Evolutionary conservation across 2,888 invertebrate species (phyloP).

Genomic region (Nomada goodeniana): DNA sequence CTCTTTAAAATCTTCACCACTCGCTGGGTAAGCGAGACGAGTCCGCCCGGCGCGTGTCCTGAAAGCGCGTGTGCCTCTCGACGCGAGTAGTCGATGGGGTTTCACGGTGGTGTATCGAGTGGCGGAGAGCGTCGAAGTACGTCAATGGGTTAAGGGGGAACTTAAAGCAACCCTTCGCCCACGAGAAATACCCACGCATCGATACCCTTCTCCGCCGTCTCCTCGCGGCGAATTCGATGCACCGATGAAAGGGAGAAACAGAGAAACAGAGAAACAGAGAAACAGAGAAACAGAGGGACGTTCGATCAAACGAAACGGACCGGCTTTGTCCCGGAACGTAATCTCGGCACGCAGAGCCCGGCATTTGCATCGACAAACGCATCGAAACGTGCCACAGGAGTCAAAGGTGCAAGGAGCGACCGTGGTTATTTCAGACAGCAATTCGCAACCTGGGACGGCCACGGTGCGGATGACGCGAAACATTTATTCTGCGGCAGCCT

Average conservation of each 20-base stretch:
- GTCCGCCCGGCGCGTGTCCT: conserved; percentile 19
- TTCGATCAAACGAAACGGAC: neutral
- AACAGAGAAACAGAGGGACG: neutral
- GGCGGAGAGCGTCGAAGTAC: conserved; percentile 26
- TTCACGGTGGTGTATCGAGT: conserved; percentile 25
- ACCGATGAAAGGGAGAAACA: neutral
- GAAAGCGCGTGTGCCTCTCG: conserved; percentile 11
- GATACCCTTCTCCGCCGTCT: neutral
- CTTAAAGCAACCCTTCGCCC: conserved; percentile 40
- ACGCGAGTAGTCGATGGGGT: conserved; percentile 18
- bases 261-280: neutral
- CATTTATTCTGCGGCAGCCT: too few relatives aligned
- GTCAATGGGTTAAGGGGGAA: conserved; percentile 54
- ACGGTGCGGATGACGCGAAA: neutral
- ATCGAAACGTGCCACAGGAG: neutral
- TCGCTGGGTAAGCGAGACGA: conserved; percentile 2
- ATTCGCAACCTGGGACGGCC: neutral
- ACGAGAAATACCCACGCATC: neutral
- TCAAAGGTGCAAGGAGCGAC: neutral
- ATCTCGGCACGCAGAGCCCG: neutral
- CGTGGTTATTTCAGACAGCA: conserved; percentile 5
- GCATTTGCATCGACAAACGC: neutral
- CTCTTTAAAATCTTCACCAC: conserved; percentile 19
- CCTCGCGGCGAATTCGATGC: neutral
- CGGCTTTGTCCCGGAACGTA: neutral